phyloP scores from a whole-genome alignment of 2,797 vertebrate genomes.

The Lerista edwardsae region DNA sequence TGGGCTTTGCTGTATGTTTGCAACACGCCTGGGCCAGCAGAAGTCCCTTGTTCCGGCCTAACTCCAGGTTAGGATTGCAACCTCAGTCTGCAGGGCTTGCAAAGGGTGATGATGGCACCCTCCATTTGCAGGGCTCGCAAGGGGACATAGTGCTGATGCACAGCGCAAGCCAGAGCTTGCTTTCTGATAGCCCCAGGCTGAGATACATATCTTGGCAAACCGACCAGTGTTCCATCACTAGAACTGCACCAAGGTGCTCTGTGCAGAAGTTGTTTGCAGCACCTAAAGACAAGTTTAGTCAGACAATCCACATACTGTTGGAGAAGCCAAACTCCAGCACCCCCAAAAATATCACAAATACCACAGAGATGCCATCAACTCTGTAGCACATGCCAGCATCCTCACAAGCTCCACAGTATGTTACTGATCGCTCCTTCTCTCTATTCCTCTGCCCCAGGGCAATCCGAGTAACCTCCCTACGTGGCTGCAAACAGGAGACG shows the following conservation, averaged over 20 bases:
- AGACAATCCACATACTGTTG: not conserved
- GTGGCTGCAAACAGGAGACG: not conserved
- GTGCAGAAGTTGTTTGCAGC: not conserved
- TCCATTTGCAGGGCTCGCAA: too few species aligned
- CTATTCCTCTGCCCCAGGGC: slow-evolving; percentile 3
- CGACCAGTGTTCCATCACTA: not conserved
- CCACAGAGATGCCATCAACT: not conserved
- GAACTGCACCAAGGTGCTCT: not conserved
- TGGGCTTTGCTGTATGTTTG: too few species aligned
- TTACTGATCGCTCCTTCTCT: not conserved
- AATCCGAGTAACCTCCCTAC: slow-evolving; percentile 1
- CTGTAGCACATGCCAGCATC: not conserved
- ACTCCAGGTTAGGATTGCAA: too few species aligned
- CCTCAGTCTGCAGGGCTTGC: too few species aligned
- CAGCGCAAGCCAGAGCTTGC: too few species aligned
- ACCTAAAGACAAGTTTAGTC: not conserved
- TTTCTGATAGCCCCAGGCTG: too few species aligned
- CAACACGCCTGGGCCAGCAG: too few species aligned
- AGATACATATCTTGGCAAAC: too few species aligned
- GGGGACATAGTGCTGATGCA: too few species aligned
- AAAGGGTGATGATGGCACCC: too few species aligned
- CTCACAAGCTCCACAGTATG: not conserved
- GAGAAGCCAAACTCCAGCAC: not conserved
- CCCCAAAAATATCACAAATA: not conserved
- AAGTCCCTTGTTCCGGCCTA: too few species aligned